Base-by-base conservation (phyloP, 2,888 invertebrate genomes). In the Steinernema scapterisci region DNA sequence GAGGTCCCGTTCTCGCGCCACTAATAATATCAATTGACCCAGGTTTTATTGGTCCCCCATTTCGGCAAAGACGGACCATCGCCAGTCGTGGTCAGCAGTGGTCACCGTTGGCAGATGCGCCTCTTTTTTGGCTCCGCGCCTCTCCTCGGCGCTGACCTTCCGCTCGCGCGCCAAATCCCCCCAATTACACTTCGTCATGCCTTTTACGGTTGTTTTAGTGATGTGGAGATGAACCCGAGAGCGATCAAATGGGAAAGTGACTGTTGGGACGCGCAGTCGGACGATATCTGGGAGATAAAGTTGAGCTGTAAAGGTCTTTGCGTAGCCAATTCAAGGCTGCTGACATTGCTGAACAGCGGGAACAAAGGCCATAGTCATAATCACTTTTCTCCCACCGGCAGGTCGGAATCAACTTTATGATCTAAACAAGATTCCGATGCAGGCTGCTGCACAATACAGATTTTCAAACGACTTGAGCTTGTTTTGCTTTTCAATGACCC, bases 131-230 rank as follows among this genome's bases (percentile, higher is more conserved):
- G 27, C 13, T 63, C 31, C 63, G 27, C 63, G 63, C 16, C 63
- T 9, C 31, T 63, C 27, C 27, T 31, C 63, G 6, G 63, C 7
- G 27, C 63, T 63, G 63, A 63, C 63, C 63, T 63, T 63, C 63
- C 23, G 38, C 13, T 31, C 31, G 63, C 63, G 31, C 63, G 63
- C 63, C 63, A 63, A 63, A 63, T 63, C 63, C 31, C 38, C 63
- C 63, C 63, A 63, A 63, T 63, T 63, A 63, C 63, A 63, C 63
- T 63, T 63, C 63, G 63, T 63, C 63, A 63, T 63, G 63, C 63
- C 63, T 63, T 63, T 63, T 63, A 63, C 63, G 63, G 63, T 63
- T 63, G 63, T 63, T 63, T 63, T 63, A 63, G 31, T 63, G 63
- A 27, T 63, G 63, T 38, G 63, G 63, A 63, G 63, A 63, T 63